These are phyloP conservation scores for Apodemus sylvaticus DNA, from an alignment of 2,113 vertebrate genomes.

Conservation along the genomic window DNA sequence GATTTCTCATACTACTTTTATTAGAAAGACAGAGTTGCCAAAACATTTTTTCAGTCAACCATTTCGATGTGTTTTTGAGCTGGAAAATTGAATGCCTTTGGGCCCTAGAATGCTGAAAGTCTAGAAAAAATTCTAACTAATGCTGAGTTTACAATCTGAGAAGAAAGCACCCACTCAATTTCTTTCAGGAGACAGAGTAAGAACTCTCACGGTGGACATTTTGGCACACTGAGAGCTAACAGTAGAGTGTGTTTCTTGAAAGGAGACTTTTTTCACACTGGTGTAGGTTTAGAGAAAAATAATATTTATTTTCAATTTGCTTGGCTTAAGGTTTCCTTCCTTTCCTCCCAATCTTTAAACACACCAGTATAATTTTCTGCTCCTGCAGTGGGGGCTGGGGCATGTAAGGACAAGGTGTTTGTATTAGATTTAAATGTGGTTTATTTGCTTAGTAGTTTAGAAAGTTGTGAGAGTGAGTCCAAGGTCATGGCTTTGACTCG, in stretches of 20 bases:
- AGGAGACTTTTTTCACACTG: conserved; percentile 66
- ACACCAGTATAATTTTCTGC: conserved; percentile 51
- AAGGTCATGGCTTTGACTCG: neutral
- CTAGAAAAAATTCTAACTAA: conserved; percentile 48
- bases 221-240: conserved; percentile 50
- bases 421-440: conserved; percentile 12
- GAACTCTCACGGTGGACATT: neutral
- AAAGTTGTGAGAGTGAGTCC: neutral
- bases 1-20: conserved; percentile 36
- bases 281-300: conserved; percentile 61
- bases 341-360: conserved; percentile 58
- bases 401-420: conserved; percentile 57
- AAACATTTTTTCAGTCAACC: neutral
- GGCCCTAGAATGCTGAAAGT: neutral
- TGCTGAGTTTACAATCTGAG: conserved; percentile 34
- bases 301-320: conserved; percentile 75
- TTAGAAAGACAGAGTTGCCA: conserved; percentile 32
- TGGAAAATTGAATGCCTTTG: conserved; percentile 44
- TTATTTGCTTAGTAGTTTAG: conserved; percentile 24
- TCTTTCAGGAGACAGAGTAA: neutral
- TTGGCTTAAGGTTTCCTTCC: conserved; percentile 70
- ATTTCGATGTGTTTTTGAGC: conserved; percentile 45
- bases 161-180: conserved; percentile 27
- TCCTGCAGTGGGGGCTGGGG: neutral
- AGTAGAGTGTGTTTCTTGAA: conserved; percentile 58